Base-by-base conservation (phyloP, 1,140 invertebrate genomes). In the Tetragnatha versicolor region DNA sequence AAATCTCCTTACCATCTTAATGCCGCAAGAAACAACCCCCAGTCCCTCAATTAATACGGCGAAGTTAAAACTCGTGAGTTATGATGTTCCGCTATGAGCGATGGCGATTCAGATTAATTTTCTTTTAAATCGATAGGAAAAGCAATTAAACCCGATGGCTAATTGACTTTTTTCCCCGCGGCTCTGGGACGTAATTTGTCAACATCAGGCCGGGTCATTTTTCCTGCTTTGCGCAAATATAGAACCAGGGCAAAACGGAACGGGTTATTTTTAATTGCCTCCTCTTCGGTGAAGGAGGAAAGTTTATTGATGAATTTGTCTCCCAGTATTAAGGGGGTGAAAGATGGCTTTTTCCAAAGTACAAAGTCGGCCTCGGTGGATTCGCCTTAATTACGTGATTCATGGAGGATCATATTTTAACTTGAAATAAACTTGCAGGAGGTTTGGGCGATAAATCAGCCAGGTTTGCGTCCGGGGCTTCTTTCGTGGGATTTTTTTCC, bases 81-180 rank as follows among this genome's bases (percentile, higher is more conserved):
- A 77, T 66, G 73, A 66, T 77, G 73, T 29, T 53, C 73, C 35
- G 17, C 66, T 51, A 66, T 77, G 73, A 77, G 55, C 29, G 73
- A 77, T 77, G 73, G 73, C 35, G 61, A 77, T 77, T 77, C 37
- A 61, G 73, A 77, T 77, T 77, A 77, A 77, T 77, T 77, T 77
- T 77, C 73, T 77, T 77, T 77, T 77, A 77, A 77, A 77, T 77
- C 73, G 73, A 77, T 77, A 65, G 35, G 45, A 77, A 77, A 77
- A 77, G 73, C 73, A 77, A 77, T 77, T 77, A 77, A 77, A 77
- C 66, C 73, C 73, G 73, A 77, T 61, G 55, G 73, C 73, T 77
- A 77, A 77, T 77, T 77, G 73, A 77, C 73, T 77, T 77, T 77
- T 77, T 77, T 77, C 61, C 47, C 33, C 27, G 29, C 17, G 33